phyloP scores from a whole-genome alignment of 2,888 invertebrate species.

The Phengaris arion region DNA sequence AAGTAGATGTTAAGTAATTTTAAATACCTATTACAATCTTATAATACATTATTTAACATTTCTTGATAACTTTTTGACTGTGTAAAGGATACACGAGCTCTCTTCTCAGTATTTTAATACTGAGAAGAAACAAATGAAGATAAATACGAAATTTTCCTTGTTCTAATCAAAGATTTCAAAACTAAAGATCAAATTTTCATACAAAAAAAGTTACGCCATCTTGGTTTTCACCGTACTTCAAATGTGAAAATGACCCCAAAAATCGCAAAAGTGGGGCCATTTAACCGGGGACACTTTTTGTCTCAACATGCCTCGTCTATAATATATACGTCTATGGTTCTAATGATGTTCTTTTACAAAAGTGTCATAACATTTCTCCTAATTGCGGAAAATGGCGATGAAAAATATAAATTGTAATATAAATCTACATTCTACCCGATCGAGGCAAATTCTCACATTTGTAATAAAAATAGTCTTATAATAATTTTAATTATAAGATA shows the following conservation, averaged over 20 bases:
- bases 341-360: not conserved
- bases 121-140: not conserved
- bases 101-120: not conserved
- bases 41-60: not conserved
- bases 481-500: not conserved
- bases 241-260: too few relatives aligned
- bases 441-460: not conserved
- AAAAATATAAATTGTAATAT: slow-evolving; percentile 1
- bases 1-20: too few relatives aligned
- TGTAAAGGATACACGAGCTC: not conserved
- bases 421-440: not conserved
- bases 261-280: too few relatives aligned
- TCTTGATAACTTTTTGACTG: not conserved
- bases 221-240: too few relatives aligned
- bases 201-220: too few relatives aligned
- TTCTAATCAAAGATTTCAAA: too few relatives aligned
- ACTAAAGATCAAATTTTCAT: too few relatives aligned
- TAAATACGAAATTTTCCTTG: not conserved
- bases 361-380: not conserved
- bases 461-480: too few relatives aligned
- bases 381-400: not conserved
- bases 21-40: too few relatives aligned
- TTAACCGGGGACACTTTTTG: too few relatives aligned
- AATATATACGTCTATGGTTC: too few relatives aligned
- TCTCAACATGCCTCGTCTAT: too few relatives aligned